These are phyloP conservation scores for Tetanocera ferruginea DNA, from an alignment of 2,888 invertebrate genomes.

Conservation along the genomic window DNA sequence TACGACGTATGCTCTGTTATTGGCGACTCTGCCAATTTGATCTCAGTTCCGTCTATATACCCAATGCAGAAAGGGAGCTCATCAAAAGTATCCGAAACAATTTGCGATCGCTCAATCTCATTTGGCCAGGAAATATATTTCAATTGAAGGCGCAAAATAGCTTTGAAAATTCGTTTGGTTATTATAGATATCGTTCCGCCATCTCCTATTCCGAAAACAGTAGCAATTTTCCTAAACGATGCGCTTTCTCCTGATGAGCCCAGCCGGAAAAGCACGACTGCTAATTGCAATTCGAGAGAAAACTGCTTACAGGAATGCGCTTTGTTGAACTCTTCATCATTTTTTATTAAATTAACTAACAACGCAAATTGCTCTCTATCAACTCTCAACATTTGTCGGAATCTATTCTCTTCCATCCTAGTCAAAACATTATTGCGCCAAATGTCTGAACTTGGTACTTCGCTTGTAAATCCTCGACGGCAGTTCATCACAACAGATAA, in stretches of 20 bases:
- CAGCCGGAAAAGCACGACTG: background rate
- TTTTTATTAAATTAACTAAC: background rate
- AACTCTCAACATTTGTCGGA: background rate
- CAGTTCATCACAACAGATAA: background rate
- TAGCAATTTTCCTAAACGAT: too few species aligned
- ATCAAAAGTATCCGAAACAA: constrained; percentile 29
- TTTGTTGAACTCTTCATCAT: background rate
- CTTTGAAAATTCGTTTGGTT: background rate
- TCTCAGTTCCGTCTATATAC: too few species aligned
- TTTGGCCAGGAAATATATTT: constrained; percentile 33
- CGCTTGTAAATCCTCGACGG: background rate
- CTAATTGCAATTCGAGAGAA: too few species aligned
- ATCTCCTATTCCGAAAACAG: background rate
- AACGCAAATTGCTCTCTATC: background rate
- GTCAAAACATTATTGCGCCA: background rate
- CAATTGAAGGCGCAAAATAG: background rate
- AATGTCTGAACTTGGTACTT: background rate
- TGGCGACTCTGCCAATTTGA: too few species aligned
- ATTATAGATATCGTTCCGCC: background rate
- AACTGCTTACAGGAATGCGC: background rate
- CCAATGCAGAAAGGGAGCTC: too few species aligned
- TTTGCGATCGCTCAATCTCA: constrained; percentile 30
- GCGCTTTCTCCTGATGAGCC: too few species aligned
- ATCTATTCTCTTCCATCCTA: too few species aligned
- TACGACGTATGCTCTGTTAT: too few species aligned